Conservation (phyloP, 2,888 invertebrate species). For the Syrista parreyssii region DNA sequence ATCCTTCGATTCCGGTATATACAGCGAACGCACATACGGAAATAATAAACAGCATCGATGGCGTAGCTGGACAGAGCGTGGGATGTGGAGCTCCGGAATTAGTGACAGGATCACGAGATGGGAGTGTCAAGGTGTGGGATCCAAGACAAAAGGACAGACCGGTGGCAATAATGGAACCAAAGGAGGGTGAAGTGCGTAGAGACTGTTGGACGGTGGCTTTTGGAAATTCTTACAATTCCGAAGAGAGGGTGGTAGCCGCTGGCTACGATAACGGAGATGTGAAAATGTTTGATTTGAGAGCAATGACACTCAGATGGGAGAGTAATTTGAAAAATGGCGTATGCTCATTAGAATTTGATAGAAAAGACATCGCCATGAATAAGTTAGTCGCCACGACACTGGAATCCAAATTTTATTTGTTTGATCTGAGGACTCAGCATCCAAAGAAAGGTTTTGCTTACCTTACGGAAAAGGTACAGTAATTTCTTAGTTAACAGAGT, state of each 20-base stretch:
- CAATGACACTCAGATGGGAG: conserved; percentile 89
- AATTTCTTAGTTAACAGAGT: not conserved
- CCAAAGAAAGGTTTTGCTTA: conserved; percentile 85
- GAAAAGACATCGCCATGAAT: conserved; percentile 94
- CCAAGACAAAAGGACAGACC: conserved; percentile 89
- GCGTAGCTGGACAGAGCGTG: conserved; percentile 81
- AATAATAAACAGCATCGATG: conserved; percentile 93
- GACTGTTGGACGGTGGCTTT: conserved; percentile 97
- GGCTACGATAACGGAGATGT: conserved; percentile 98
- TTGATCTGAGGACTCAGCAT: conserved; percentile 90
- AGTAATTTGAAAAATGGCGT: conserved; percentile 92
- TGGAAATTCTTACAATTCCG: conserved; percentile 88
- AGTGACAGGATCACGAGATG: conserved; percentile 93
- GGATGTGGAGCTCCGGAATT: conserved; percentile 96
- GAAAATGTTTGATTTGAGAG: conserved; percentile 90
- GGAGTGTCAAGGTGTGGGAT: conserved; percentile 96
- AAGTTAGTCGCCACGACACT: conserved; percentile 92
- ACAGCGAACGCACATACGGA: conserved; percentile 83
- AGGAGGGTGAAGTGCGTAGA: conserved; percentile 75
- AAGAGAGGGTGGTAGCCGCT: conserved; percentile 87
- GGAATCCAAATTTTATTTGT: conserved; percentile 90
- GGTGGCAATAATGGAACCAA: conserved; percentile 89
- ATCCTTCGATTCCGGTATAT: conserved; percentile 78
- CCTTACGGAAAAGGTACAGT: conserved; percentile 69
- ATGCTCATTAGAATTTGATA: conserved; percentile 89